phyloP scores from a whole-genome alignment of 2,797 vertebrate species.

The Sarcophilus harrisii region DNA sequence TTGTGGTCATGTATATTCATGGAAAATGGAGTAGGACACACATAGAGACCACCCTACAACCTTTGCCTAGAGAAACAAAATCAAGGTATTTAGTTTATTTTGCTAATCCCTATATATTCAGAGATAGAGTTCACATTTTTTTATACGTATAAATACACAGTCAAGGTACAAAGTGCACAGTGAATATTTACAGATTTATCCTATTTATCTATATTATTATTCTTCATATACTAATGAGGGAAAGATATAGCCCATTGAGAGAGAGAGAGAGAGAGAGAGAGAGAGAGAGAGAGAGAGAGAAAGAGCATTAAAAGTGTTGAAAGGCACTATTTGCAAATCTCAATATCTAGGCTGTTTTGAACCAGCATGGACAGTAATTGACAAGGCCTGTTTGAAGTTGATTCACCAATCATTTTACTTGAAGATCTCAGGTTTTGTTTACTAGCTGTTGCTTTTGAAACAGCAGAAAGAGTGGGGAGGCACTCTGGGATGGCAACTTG shows the following conservation, averaged over 20 bases:
- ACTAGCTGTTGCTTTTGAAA: slow-evolving; percentile 35
- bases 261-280: background rate
- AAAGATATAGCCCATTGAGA: background rate
- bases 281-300: too few relatives aligned
- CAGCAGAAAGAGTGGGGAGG: slow-evolving; percentile 5
- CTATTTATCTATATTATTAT: too few relatives aligned
- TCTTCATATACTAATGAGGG: background rate
- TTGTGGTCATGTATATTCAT: background rate
- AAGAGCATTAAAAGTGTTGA: background rate
- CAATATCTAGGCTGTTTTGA: background rate
- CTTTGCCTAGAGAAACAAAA: background rate
- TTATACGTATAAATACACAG: too few relatives aligned
- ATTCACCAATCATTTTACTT: background rate
- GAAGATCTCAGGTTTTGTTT: background rate
- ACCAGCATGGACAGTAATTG: background rate
- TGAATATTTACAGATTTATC: background rate
- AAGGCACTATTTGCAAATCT: background rate
- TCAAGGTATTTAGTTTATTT: background rate
- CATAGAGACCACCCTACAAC: background rate
- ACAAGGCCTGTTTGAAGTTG: slow-evolving; percentile 34
- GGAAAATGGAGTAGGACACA: background rate
- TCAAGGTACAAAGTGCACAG: background rate
- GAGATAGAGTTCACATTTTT: rapidly evolving
- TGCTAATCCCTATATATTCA: background rate
- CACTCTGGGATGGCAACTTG: slow-evolving; percentile 27